phyloP scores from a whole-genome alignment of 53 echinoderm and acorn worm species.

The Holothuria leucospilota region DNA sequence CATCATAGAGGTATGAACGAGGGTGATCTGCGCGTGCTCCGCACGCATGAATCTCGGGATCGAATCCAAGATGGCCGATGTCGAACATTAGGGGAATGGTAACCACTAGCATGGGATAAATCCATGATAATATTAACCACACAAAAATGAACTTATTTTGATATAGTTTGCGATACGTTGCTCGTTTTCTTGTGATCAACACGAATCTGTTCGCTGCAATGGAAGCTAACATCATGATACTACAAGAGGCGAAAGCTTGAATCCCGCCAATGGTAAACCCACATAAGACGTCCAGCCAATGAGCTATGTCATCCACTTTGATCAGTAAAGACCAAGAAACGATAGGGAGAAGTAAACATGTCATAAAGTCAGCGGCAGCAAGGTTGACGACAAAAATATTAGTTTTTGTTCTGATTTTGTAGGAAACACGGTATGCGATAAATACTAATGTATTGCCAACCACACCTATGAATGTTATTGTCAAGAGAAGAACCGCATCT shows the following conservation, averaged over 20 bases:
- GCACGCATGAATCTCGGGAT: too few relatives aligned
- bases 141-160: too few relatives aligned
- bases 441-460: constrained; percentile 9
- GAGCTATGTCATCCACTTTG: too few relatives aligned
- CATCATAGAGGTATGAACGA: background rate
- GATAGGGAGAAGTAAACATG: constrained; percentile 61
- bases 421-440: background rate
- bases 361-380: constrained; percentile 79
- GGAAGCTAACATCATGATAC: too few relatives aligned
- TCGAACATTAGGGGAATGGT: background rate
- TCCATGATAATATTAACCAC: background rate
- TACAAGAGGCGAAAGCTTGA: too few relatives aligned
- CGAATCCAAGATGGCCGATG: too few relatives aligned
- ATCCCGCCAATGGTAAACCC: too few relatives aligned
- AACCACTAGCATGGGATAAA: background rate
- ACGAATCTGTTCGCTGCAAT: too few relatives aligned
- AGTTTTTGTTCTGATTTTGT: constrained; percentile 63
- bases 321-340: background rate
- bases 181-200: too few relatives aligned
- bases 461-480: background rate
- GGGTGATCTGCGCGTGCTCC: background rate
- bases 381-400: constrained; percentile 89
- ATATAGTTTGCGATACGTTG: too few relatives aligned
- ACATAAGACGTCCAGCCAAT: too few relatives aligned
- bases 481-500: too few relatives aligned